A percentile compares a stretch with the other conserved stretches of the same genome.
Evolutionary conservation across 2,888 invertebrate species (phyloP).

Genomic region (Archips xylosteana): DNA sequence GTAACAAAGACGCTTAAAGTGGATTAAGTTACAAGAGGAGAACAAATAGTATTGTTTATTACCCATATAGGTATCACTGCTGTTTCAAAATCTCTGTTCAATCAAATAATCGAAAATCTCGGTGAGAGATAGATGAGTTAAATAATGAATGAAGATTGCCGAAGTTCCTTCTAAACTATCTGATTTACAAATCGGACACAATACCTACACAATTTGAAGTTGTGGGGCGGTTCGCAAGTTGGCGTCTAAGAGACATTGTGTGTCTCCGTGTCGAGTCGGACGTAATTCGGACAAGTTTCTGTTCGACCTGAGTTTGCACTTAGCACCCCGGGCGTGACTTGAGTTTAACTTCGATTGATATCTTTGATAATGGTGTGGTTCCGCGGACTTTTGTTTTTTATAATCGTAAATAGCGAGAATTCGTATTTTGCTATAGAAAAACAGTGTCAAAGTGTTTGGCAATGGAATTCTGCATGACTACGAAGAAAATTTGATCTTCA

Average conservation of each 20-base stretch:
- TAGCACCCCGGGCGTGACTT: conserved; percentile 48
- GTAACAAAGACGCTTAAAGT: no score
- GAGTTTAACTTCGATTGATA: conserved; percentile 1
- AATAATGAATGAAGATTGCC: not conserved
- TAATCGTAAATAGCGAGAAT: not conserved
- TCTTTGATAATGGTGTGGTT: not conserved
- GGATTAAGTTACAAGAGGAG: no score
- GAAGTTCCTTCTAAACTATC: not conserved
- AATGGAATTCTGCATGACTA: no score
- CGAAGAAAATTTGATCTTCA: no score
- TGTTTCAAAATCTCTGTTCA: no score
- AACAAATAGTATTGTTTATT: no score
- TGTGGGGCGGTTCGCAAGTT: conserved; percentile 17
- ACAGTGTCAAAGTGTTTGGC: no score
- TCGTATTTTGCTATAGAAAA: no score
- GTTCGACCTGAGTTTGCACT: conserved; percentile 67
- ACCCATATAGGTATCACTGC: no score
- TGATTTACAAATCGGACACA: not conserved
- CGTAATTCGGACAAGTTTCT: conserved; percentile 54
- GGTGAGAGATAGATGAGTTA: not conserved
- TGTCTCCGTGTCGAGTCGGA: conserved; percentile 40
- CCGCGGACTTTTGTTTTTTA: not conserved
- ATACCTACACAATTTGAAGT: conserved; percentile 14
- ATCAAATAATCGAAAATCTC: no score
- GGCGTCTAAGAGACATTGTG: conserved; percentile 34